Conservation (phyloP, 2,797 vertebrate genomes). For the Thripadectes ignobilis region DNA sequence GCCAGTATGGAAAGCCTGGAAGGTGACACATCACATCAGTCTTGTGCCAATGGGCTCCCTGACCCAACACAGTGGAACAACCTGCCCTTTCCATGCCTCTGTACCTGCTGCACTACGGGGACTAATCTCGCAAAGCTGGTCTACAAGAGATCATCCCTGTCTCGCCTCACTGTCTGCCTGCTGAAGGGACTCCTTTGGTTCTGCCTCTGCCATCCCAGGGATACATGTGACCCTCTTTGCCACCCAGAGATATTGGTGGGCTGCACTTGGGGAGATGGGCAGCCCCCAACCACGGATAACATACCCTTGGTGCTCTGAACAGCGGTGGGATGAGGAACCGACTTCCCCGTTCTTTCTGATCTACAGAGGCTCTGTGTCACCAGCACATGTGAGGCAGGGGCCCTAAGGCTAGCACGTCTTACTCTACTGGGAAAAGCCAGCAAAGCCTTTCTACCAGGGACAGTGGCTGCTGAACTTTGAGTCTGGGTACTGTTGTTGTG, state of each 20-base stretch:
- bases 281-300: background rate
- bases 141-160: background rate
- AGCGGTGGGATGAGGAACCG: background rate
- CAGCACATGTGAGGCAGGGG: background rate
- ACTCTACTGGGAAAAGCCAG: background rate
- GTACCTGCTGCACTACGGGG: rapidly evolving
- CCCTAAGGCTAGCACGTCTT: background rate
- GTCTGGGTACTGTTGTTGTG: too few relatives aligned
- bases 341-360: rapidly evolving
- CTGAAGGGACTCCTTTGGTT: background rate
- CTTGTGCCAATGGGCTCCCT: background rate
- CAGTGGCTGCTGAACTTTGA: background rate
- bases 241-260: rapidly evolving
- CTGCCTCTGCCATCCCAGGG: background rate
- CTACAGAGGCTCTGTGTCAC: background rate
- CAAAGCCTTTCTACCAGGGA: background rate
- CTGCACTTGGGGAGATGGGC: rapidly evolving
- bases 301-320: background rate
- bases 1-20: background rate
- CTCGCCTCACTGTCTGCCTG: rapidly evolving
- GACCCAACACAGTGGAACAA: background rate
- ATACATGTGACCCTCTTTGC: rapidly evolving
- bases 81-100: rapidly evolving
- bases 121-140: background rate
- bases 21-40: background rate